These are phyloP conservation scores for Microplitis manilae DNA, from an alignment of 2,888 invertebrate genomes.

Conservation along the genomic window DNA sequence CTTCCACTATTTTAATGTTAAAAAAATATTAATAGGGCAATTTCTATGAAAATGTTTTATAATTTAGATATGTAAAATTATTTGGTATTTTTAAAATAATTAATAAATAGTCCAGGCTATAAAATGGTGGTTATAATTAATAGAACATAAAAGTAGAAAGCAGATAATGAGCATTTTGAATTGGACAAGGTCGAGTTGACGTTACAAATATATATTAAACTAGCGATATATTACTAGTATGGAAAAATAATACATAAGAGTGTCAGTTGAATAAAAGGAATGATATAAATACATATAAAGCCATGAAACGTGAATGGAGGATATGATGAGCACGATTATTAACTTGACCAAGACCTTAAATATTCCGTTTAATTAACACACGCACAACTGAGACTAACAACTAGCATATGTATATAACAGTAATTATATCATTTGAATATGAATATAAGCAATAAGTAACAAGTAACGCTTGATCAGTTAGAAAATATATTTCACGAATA, in stretches of 20 bases:
- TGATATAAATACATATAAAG: neutral
- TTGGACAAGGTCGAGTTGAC: constrained; percentile 36
- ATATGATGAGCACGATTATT: constrained; percentile 25
- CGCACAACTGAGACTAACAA: neutral
- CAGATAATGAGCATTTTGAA: constrained; percentile 31
- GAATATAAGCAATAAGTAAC: neutral
- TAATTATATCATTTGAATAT: neutral
- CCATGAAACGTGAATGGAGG: neutral
- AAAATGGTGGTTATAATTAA: constrained; percentile 11
- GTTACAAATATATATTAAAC: neutral
- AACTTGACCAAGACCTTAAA: constrained; percentile 35
- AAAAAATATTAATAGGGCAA: too few species aligned
- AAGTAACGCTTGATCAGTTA: constrained; percentile 15
- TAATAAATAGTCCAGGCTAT: too few species aligned
- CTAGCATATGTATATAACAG: neutral
- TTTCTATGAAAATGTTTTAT: too few species aligned
- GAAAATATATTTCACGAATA: neutral
- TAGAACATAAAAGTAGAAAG: constrained; percentile 24
- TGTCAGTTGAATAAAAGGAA: neutral
- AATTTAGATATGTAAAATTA: too few species aligned
- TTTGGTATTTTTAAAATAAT: too few species aligned
- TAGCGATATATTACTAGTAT: neutral
- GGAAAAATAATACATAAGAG: neutral
- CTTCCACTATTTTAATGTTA: too few species aligned
- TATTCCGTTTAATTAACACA: constrained; percentile 24